Evolutionary conservation across 92 coral and sea anemone species (phyloP).

Genomic region (Actinernus sp.): DNA sequence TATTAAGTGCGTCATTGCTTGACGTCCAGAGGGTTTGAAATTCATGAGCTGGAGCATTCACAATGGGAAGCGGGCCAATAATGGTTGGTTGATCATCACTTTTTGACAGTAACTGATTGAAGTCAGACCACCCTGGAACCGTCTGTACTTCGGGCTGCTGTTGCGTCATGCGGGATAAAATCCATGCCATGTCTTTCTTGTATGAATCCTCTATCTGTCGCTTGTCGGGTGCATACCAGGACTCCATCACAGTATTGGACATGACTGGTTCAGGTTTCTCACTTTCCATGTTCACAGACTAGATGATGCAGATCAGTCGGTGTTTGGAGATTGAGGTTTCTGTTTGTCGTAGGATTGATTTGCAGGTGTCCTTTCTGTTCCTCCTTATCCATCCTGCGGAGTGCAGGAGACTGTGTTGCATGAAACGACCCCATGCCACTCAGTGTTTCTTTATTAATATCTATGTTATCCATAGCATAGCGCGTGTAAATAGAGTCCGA

Average conservation of each 20-base stretch:
- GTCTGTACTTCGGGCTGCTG: slow-evolving; percentile 46
- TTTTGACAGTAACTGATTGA: slow-evolving; percentile 40
- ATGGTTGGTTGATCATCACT: slow-evolving; percentile 36
- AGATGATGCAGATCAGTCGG: slow-evolving; percentile 71
- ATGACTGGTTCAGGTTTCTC: slow-evolving; percentile 59
- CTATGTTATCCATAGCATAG: slow-evolving; percentile 63
- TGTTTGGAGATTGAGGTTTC: slow-evolving; percentile 44
- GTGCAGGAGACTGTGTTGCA: slow-evolving; percentile 54
- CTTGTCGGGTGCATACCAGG: slow-evolving; percentile 55
- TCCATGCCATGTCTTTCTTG: slow-evolving; percentile 69
- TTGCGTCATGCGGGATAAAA: slow-evolving; percentile 19
- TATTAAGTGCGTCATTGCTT: slow-evolving; percentile 35
- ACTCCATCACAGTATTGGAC: slow-evolving; percentile 5
- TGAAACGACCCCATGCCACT: slow-evolving; percentile 73
- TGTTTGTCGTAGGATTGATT: slow-evolving; percentile 40
- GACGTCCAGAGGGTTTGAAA: slow-evolving; percentile 57
- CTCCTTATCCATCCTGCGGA: slow-evolving; percentile 28
- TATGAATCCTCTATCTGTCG: slow-evolving; percentile 22
- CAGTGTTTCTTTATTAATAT: slow-evolving; percentile 64
- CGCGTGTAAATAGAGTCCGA: slow-evolving; percentile 23
- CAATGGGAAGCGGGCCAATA: slow-evolving; percentile 69
- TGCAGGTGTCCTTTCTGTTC: slow-evolving; percentile 35
- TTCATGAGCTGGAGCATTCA: slow-evolving; percentile 61
- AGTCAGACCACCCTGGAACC: slow-evolving; percentile 71
- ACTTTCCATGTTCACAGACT: not conserved